phyloP scores from a whole-genome alignment of 2,888 invertebrate species.

The Eumacrocentrus americanus region DNA sequence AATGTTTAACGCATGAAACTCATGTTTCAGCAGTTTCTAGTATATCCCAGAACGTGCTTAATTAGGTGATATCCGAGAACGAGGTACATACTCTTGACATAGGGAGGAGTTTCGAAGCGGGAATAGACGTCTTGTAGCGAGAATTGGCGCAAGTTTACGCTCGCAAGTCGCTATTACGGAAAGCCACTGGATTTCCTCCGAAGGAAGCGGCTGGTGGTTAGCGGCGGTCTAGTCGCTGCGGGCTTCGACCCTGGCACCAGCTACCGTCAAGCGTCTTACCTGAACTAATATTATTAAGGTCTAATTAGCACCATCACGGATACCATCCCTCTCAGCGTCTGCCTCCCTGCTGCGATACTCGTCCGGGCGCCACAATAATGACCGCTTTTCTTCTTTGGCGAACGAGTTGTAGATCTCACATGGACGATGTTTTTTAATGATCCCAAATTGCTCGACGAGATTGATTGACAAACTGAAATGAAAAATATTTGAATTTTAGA shows the following conservation, averaged over 20 bases:
- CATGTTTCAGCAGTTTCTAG: neutral
- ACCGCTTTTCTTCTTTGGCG: no score
- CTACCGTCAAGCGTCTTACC: conserved; percentile 42
- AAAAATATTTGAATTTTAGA: no score
- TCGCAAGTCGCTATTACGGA: conserved; percentile 46
- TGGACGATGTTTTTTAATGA: no score
- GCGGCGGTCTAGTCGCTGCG: conserved; percentile 29
- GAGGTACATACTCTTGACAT: conserved; percentile 26
- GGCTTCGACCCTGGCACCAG: conserved; percentile 14
- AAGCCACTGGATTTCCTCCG: conserved; percentile 48
- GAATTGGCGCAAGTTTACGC: conserved; percentile 31
- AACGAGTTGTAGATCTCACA: no score
- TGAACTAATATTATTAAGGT: conserved; percentile 53
- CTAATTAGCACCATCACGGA: conserved; percentile 51
- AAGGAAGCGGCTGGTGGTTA: conserved; percentile 29
- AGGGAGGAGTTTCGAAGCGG: conserved; percentile 8
- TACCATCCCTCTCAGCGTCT: no score
- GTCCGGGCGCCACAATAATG: no score
- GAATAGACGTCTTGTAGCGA: conserved; percentile 16
- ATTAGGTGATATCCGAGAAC: conserved; percentile 56
- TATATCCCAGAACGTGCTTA: conserved; percentile 38
- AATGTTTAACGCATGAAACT: neutral
- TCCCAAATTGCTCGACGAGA: no score
- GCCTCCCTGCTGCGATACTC: no score
- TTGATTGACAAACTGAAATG: no score